Evolutionary conservation across 37 sponge, comb jelly and placozoan genomes (phyloP).

Genomic region (Tethya wilhelma): DNA sequence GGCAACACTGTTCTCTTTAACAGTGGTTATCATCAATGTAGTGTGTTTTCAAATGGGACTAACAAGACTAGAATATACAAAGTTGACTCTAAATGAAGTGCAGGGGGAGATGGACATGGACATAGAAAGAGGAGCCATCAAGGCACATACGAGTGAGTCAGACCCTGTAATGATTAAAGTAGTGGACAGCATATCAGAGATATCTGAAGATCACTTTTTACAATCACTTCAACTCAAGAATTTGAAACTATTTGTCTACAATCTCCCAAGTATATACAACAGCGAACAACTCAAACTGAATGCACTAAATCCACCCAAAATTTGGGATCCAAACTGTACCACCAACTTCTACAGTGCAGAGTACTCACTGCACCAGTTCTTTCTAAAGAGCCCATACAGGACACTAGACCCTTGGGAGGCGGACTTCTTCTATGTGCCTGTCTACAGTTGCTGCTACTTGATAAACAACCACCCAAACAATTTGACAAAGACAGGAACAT

Average conservation of each 20-base stretch:
- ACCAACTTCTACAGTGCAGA: slow-evolving; percentile 43
- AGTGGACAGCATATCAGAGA: background rate
- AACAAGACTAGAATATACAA: background rate
- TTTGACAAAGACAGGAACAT: slow-evolving; percentile 27
- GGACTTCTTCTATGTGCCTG: slow-evolving; percentile 57
- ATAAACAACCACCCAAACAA: slow-evolving; percentile 55
- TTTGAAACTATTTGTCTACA: slow-evolving; percentile 53
- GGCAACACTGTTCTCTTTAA: background rate
- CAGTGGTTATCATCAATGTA: background rate
- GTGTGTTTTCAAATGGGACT: background rate
- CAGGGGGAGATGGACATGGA: too few species aligned
- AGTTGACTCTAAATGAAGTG: background rate
- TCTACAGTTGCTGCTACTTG: slow-evolving; percentile 43
- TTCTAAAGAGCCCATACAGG: slow-evolving; percentile 27
- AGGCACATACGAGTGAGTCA: background rate
- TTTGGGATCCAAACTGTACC: slow-evolving; percentile 51
- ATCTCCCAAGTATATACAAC: slow-evolving; percentile 36
- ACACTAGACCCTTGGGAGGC: slow-evolving; percentile 37
- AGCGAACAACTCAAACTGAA: slow-evolving; percentile 26
- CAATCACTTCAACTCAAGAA: slow-evolving; percentile 8
- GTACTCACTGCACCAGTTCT: slow-evolving; percentile 43
- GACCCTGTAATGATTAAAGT: background rate
- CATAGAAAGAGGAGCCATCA: too few species aligned
- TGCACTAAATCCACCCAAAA: slow-evolving; percentile 24
- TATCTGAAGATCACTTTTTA: background rate